Percentiles rank a stretch among this genome's conserved stretches.
Evolutionary conservation across 2,797 vertebrate species (phyloP).

Genomic region (Smutsia temminckii): DNA sequence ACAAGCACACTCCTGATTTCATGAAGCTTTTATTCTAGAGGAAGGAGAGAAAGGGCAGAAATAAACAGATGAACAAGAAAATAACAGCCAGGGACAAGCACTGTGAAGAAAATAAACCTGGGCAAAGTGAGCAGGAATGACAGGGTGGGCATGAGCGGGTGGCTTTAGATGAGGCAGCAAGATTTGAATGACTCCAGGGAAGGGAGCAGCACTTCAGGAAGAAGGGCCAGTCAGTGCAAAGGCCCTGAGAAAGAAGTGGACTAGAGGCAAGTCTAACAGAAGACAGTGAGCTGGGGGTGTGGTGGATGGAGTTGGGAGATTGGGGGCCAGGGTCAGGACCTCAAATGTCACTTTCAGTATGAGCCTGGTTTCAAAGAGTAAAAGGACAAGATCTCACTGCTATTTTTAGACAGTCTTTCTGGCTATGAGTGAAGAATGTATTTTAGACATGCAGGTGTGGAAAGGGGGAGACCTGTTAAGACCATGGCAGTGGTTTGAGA

Average conservation of each 20-base stretch:
- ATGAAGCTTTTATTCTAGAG: neutral
- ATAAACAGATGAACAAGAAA: neutral
- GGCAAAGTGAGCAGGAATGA: neutral
- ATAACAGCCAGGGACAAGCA: neutral
- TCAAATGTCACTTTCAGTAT: neutral
- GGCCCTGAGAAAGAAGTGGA: neutral
- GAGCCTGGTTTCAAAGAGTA: rapidly evolving
- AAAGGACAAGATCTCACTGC: neutral
- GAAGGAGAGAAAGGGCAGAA: neutral
- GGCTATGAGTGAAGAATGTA: rapidly evolving
- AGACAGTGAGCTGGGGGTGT: rapidly evolving
- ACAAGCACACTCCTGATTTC: neutral
- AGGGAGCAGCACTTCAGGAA: neutral
- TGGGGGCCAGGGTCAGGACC: too few species aligned
- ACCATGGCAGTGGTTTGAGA: neutral
- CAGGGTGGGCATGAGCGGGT: rapidly evolving
- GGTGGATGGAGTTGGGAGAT: neutral
- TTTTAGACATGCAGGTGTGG: neutral
- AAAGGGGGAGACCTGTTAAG: too few species aligned
- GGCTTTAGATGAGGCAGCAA: too few species aligned
- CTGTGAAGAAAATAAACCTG: neutral
- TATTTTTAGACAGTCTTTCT: neutral
- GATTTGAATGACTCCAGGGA: neutral
- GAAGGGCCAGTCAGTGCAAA: neutral
- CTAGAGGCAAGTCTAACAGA: neutral